phyloP scores from a whole-genome alignment of 2,797 vertebrate genomes.

The Hoplostethus atlanticus region DNA sequence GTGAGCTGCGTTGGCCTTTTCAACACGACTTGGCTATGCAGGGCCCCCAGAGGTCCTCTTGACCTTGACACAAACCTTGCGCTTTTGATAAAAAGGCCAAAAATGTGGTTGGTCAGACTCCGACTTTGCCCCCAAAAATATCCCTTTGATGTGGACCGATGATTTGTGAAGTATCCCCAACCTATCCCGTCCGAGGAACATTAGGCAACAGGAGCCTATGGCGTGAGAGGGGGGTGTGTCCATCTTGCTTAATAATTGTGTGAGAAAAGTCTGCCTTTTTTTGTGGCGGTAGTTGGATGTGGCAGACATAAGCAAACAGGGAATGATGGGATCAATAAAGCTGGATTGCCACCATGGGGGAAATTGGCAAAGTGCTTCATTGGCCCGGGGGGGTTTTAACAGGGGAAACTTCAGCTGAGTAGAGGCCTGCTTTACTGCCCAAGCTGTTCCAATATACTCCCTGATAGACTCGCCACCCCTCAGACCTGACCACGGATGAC shows the following conservation, averaged over 20 bases:
- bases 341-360: conserved; percentile 71
- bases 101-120: background rate
- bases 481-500: conserved; percentile 44
- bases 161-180: conserved; percentile 14
- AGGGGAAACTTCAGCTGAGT: conserved; percentile 53
- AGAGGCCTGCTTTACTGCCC: conserved; percentile 58
- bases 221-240: conserved; percentile 12
- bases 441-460: conserved; percentile 60
- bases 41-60: background rate
- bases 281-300: conserved; percentile 38
- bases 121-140: background rate
- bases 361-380: conserved; percentile 61
- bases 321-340: conserved; percentile 75
- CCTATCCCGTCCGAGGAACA: conserved; percentile 27
- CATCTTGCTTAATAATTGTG: background rate
- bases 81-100: conserved; percentile 17
- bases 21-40: background rate
- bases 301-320: conserved; percentile 61
- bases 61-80: conserved; percentile 13
- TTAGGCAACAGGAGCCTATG: conserved; percentile 9
- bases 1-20: too few species aligned
- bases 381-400: conserved; percentile 52
- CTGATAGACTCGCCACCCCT: conserved; percentile 54
- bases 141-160: conserved; percentile 24
- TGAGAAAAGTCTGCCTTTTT: conserved; percentile 24